Percentiles rank a stretch among this genome's conserved stretches.
phyloP scores from a whole-genome alignment of 1,140 invertebrate species.

The Drosophila albomicans region DNA sequence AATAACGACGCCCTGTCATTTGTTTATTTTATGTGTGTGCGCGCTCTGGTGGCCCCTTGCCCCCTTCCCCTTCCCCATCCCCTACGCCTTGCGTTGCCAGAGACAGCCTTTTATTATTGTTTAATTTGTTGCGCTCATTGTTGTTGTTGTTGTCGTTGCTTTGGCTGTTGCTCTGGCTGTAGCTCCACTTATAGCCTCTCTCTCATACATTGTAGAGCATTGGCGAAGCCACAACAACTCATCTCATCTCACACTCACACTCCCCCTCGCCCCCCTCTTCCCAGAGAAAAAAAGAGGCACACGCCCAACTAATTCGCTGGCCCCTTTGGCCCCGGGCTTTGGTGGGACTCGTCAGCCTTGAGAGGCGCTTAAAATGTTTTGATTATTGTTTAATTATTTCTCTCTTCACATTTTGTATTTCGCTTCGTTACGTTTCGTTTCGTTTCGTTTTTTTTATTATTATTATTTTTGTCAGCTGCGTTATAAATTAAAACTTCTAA shows the following conservation, averaged over 20 bases:
- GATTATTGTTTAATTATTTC: conserved; percentile 70
- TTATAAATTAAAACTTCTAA: conserved; percentile 37
- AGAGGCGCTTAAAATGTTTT: conserved; percentile 80
- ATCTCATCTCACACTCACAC: neutral
- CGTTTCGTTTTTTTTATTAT: neutral
- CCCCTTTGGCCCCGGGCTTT: conserved; percentile 30
- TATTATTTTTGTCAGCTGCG: neutral
- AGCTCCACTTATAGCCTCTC: conserved; percentile 17
- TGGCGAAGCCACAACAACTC: conserved; percentile 3
- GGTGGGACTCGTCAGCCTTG: conserved; percentile 60
- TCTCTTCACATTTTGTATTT: conserved; percentile 18
- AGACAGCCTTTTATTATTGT: conserved; percentile 53
- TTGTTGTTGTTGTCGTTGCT: conserved; percentile 37
- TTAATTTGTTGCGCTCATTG: conserved; percentile 65
- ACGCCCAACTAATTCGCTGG: conserved; percentile 28
- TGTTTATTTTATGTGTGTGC: conserved; percentile 62
- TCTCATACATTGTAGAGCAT: conserved; percentile 48
- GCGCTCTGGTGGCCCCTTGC: neutral
- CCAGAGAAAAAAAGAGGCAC: neutral
- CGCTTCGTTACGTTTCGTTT: neutral
- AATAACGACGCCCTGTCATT: conserved; percentile 72
- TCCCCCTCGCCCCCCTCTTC: neutral
- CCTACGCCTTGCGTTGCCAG: neutral
- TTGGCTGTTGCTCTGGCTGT: conserved; percentile 21
- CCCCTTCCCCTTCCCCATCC: neutral